Base-by-base conservation (phyloP, 2,797 vertebrate species). In the Pseudochaenichthys georgianus region DNA sequence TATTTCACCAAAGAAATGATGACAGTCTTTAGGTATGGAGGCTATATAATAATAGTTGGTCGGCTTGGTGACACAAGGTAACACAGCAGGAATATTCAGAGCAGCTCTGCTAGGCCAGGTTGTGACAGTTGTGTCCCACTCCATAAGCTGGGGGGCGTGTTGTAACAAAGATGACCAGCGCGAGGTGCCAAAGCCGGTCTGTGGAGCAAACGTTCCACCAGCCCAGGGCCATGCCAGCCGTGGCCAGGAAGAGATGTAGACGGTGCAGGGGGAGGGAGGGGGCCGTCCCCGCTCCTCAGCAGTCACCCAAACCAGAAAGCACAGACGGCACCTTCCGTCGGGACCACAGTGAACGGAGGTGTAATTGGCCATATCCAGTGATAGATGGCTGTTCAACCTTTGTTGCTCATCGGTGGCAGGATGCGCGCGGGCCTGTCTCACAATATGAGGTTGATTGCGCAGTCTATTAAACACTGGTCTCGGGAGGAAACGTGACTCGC, bases 381-480 rank as follows among this genome's bases (percentile, higher is more conserved):
- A 92, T 91, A 80, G 89, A 92, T 92, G 87, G 77, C 78, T 78
- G 55, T 77, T 91, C 80, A 87, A 84, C 84, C 91, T 91, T 88
- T 91, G 81, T 84, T 88, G 62, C 84, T 90, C 84, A 69, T 90
- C 57, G 65, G 82, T 52, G 69, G 74, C 82, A 81, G 51, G 78
- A 89, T 84, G 79, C 86, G 83, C 72, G 15, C 67, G 82, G 75
- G 80, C 81, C 85, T 79, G 81, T 91, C 84, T 88, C 88, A 88
- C 90, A 89, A 93, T 90, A 70, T 88, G 91, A 91, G 91, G 89
- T 88, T 93, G 90, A 92, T 93, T 90, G 89, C 84, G 81, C 45
- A 85, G 85, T 85, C 85, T 89, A 88, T 90, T 90, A 89, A 88
- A 89, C 73, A 72, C 48, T 64, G 42, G 65, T 78, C 89, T 85